phyloP scores from a whole-genome alignment of 2,113 vertebrate genomes.

The Prunella fulvescens region DNA sequence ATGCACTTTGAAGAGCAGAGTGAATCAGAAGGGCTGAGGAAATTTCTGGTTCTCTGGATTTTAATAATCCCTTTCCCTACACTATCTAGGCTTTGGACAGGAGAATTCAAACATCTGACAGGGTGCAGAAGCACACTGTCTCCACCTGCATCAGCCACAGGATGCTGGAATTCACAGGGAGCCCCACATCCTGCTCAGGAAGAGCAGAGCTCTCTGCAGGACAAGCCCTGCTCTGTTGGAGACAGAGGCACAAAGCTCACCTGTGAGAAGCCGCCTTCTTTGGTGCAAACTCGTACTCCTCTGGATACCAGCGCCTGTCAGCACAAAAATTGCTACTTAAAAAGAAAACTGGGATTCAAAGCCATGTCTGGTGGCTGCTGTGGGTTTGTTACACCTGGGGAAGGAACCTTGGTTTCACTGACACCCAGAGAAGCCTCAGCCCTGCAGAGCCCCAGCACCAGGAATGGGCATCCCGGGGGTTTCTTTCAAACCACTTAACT shows the following conservation, averaged over 20 bases:
- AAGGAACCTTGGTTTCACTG: background rate
- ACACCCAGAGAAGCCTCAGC: background rate
- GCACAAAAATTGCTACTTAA: background rate
- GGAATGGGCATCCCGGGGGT: accelerated
- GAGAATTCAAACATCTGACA: background rate
- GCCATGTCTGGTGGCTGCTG: accelerated
- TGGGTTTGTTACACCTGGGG: accelerated
- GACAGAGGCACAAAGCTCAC: conserved; percentile 64
- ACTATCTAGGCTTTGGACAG: background rate
- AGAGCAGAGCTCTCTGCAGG: background rate
- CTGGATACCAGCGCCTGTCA: conserved; percentile 91
- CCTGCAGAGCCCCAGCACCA: background rate
- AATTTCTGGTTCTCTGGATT: background rate
- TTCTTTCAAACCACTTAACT: background rate
- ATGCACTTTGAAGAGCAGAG: background rate
- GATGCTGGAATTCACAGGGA: background rate
- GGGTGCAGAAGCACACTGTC: background rate
- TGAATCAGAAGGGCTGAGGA: background rate
- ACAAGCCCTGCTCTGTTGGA: background rate
- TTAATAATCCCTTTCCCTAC: background rate
- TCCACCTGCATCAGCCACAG: background rate
- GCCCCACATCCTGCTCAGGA: accelerated
- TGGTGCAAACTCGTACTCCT: conserved; percentile 85
- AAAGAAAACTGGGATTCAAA: background rate
- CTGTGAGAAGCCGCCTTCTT: conserved; percentile 92